phyloP scores from a whole-genome alignment of 2,888 invertebrate genomes.

The Metacarcinus magister region DNA sequence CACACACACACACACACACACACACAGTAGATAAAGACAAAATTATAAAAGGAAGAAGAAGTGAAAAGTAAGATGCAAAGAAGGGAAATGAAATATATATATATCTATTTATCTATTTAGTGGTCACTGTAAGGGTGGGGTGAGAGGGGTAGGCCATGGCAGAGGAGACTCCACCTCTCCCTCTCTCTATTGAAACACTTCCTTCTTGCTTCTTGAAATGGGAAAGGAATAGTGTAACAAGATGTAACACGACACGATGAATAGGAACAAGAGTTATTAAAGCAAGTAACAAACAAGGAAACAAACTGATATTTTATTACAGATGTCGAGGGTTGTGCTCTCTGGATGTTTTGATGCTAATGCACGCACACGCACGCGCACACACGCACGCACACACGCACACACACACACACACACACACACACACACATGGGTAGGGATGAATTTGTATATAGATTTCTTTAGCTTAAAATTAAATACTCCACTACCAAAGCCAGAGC shows the following conservation, averaged over 20 bases:
- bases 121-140: no score
- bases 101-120: no score
- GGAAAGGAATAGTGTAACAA: no score
- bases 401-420: constrained; percentile 13
- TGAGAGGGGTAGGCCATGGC: no score
- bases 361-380: background rate
- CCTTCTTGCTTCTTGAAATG: no score
- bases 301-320: background rate
- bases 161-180: no score
- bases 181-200: no score
- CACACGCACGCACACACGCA: background rate
- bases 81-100: no score
- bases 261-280: background rate
- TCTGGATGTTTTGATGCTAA: background rate
- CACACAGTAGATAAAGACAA: background rate
- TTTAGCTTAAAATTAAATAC: background rate
- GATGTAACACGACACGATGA: no score
- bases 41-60: no score
- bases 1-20: constrained; percentile 41
- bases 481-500: background rate
- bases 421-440: background rate
- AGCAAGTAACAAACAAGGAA: background rate
- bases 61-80: no score
- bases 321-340: constrained; percentile 29
- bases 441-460: background rate